phyloP scores from a whole-genome alignment of 2,113 vertebrate genomes.

The Heterochromis multidens region DNA sequence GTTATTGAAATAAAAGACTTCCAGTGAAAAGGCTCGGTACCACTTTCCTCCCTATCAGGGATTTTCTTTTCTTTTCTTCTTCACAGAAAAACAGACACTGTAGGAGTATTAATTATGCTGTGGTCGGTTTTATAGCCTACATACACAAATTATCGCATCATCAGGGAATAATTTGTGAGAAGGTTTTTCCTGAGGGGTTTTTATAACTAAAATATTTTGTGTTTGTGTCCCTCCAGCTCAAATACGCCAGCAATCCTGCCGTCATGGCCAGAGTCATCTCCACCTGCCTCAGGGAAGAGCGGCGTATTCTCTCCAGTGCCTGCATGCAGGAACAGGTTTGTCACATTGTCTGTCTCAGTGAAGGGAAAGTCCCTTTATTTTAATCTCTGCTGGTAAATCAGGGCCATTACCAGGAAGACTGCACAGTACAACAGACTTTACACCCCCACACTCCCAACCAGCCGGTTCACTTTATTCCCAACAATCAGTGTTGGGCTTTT shows the following conservation, averaged over 20 bases:
- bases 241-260: conserved; percentile 85
- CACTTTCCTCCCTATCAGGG: background rate
- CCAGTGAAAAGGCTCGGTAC: too few relatives aligned
- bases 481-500: background rate
- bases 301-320: conserved; percentile 86
- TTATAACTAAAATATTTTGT: background rate
- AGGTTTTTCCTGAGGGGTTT: background rate
- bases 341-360: background rate
- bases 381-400: conserved; percentile 21
- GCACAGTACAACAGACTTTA: background rate
- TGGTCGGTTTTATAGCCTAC: background rate
- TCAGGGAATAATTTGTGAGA: background rate
- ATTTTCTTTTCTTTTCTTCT: background rate
- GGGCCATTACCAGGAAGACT: conserved; percentile 5
- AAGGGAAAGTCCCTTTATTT: conserved; percentile 30
- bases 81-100: background rate
- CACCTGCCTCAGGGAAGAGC: conserved; percentile 91
- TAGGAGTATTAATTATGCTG: background rate
- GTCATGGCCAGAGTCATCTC: conserved; percentile 89
- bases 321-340: conserved; percentile 93
- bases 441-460: background rate
- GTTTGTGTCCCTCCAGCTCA: conserved; percentile 72
- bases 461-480: background rate
- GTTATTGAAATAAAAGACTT: background rate
- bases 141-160: background rate